Evolutionary conservation across 2,113 vertebrate species (phyloP), one percentile per base, ranked within the genome.

Genomic region (Shinisaurus crocodilurus): DNA sequence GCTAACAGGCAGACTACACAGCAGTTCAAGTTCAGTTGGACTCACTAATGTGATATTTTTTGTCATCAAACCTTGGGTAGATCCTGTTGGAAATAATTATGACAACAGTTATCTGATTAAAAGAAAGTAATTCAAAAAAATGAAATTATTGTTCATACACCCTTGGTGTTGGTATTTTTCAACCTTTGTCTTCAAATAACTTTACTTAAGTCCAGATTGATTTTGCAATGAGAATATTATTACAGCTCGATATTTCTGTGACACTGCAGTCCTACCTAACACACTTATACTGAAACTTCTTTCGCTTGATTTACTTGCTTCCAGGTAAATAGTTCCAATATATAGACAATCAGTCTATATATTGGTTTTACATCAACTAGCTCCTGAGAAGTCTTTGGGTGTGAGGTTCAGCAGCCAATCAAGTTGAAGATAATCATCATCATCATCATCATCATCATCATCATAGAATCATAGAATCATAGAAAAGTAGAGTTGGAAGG

Each of bases 21-120:
- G 90, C 40, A 98, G 96, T 48, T 95, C 91, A 88, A 98, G 6
- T 60, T 29, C 3, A 80, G 86, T 7, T 83, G 96, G 86, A 16
- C 0, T 95, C 32, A 86, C 69, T 83, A 98, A 74, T 81, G 57
- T 85, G 72, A 97, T 63, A 18, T 84, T 89, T 96, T 95, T 95
- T 90, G 94, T 88, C 29, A 89, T 0, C 0, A 43, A 0, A 45
- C 0, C 5, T 79, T 3, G 40, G 65, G 93, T 65, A 7, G 6
- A 1, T 88, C 77, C 96, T 97, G 4, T 6, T 75, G 75, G 85
- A 3, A 25, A 81, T 1, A 63, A 87, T 60, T 60, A 54, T 82
- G n/a, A 86, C 29, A 77, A n/a, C 8, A 12, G 50, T 81, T 67
- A n/a, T 32, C 12, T n/a, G 18, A 70, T 48, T 7, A 90, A 0